A percentile compares a stretch with the other conserved stretches of the same genome.
phyloP scores from a whole-genome alignment of 2,888 invertebrate genomes.

The Amphiduros pacificus region DNA sequence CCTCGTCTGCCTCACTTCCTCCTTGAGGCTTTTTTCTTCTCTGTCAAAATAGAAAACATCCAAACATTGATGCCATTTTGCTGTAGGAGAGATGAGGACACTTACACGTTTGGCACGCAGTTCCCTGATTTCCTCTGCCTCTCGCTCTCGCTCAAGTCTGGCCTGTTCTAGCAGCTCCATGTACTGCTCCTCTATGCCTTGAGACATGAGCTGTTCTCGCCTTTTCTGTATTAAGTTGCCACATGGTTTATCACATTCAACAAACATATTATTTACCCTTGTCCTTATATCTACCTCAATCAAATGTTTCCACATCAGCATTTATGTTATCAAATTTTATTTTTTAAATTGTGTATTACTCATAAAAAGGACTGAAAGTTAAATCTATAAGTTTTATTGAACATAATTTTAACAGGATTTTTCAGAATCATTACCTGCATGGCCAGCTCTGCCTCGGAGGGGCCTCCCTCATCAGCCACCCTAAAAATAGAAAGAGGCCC shows the following conservation, averaged over 20 bases:
- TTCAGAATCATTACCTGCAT: slow-evolving; percentile 32
- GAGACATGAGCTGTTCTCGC: slow-evolving; percentile 18
- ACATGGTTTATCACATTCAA: too few relatives aligned
- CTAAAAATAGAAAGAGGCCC: too few relatives aligned
- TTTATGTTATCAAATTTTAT: not conserved
- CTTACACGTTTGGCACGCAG: slow-evolving; percentile 46
- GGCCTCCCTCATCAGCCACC: slow-evolving; percentile 18
- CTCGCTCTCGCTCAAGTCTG: slow-evolving; percentile 36
- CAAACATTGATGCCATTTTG: not conserved
- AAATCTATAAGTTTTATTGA: not conserved
- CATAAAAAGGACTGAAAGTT: not conserved
- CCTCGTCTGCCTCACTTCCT: slow-evolving; percentile 27
- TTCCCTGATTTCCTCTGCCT: slow-evolving; percentile 39
- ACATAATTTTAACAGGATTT: too few relatives aligned
- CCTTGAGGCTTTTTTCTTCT: not conserved
- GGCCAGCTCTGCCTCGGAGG: slow-evolving; percentile 28
- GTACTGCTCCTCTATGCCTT: slow-evolving; percentile 19
- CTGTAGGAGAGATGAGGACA: slow-evolving; percentile 58
- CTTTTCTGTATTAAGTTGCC: slow-evolving; percentile 29
- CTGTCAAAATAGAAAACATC: not conserved
- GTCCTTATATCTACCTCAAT: too few relatives aligned
- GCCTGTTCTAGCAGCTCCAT: slow-evolving; percentile 15
- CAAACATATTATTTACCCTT: too few relatives aligned
- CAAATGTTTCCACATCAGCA: not conserved
- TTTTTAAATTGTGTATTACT: not conserved